These are phyloP conservation scores for Lithophane leautieri DNA, from an alignment of 2,888 invertebrate genomes.

Conservation along the genomic window DNA sequence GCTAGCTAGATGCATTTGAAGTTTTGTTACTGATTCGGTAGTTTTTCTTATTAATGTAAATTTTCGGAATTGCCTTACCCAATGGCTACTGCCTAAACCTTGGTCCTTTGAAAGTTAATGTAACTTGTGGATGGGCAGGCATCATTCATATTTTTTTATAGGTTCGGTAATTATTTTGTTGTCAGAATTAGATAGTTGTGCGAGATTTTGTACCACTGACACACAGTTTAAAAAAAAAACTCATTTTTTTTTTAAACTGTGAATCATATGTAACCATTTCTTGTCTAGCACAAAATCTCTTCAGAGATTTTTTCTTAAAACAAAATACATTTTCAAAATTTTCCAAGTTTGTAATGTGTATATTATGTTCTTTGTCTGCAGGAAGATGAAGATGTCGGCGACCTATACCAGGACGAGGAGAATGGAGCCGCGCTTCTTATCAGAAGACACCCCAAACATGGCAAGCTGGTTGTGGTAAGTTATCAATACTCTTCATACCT, in stretches of 20 bases:
- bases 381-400: slow-evolving; percentile 93
- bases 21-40: slow-evolving; percentile 34
- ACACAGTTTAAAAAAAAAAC: too few species aligned
- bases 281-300: not conserved
- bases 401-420: slow-evolving; percentile 96
- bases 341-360: not conserved
- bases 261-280: too few species aligned
- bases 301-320: not conserved
- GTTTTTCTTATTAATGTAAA: slow-evolving; percentile 10
- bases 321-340: not conserved
- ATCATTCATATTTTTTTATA: not conserved
- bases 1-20: slow-evolving; percentile 24
- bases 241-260: too few species aligned
- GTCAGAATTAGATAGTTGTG: not conserved
- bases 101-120: not conserved
- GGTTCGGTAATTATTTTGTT: not conserved
- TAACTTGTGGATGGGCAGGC: not conserved
- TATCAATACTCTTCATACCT: not conserved
- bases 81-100: not conserved
- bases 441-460: slow-evolving; percentile 94
- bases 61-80: not conserved
- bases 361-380: slow-evolving; percentile 78
- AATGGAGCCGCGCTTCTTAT: slow-evolving; percentile 97
- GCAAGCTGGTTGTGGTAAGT: slow-evolving; percentile 96
- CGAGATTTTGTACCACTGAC: not conserved